Percentiles rank a stretch among this genome's conserved stretches.
Conservation (phyloP, 2,888 invertebrate species). For the Machimus atricapillus region DNA sequence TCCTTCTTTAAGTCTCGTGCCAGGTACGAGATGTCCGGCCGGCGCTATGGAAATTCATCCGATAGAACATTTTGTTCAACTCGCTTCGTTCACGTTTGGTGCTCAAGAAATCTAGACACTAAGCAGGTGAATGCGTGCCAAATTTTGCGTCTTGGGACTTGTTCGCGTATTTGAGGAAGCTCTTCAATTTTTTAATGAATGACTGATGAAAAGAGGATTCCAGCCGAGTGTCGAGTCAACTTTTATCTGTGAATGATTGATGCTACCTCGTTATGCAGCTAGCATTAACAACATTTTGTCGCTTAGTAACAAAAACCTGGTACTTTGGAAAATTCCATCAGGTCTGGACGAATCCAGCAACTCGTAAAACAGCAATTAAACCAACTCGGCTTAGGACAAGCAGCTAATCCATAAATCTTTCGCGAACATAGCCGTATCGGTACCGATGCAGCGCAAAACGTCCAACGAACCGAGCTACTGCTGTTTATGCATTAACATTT, state of each 20-base stretch:
- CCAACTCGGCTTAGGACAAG: not conserved
- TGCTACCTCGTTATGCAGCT: not conserved
- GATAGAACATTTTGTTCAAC: not conserved
- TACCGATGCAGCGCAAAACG: not conserved
- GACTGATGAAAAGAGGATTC: not conserved
- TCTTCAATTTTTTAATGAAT: not conserved
- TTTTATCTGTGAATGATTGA: not conserved
- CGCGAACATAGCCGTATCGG: not conserved
- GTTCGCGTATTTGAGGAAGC: not conserved
- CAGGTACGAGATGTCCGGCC: not conserved
- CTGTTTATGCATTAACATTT: not conserved
- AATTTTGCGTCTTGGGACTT: not conserved
- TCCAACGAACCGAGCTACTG: not conserved
- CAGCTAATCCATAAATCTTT: not conserved
- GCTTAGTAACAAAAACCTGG: not conserved
- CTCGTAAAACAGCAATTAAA: not conserved
- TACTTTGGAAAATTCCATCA: not conserved
- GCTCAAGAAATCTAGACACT: not conserved
- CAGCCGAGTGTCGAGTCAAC: not conserved
- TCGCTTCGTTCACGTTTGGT: not conserved
- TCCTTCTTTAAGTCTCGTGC: not conserved
- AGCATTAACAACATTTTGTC: not conserved
- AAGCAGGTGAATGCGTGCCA: not conserved
- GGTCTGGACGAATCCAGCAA: not conserved
- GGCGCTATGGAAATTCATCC: not conserved